Evolutionary conservation across 64 coral and sea anemone species (phyloP).

Genomic region (Pocillopora damicornis): DNA sequence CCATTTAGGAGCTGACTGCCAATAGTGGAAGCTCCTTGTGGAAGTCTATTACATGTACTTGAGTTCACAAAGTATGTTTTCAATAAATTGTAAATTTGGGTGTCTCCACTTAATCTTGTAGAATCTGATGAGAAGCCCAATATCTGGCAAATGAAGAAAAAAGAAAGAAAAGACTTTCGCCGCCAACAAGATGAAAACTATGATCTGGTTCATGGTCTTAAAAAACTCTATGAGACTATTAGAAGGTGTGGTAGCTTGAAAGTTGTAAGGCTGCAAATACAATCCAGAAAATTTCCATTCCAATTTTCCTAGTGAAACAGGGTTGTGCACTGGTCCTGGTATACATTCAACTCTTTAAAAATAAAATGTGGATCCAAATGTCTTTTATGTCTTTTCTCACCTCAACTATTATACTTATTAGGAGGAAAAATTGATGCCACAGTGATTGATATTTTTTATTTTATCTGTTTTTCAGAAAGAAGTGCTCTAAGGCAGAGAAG

Average conservation of each 20-base stretch:
- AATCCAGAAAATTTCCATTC: neutral
- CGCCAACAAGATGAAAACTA: slow-evolving; percentile 80
- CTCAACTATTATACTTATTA: too few species aligned
- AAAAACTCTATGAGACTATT: slow-evolving; percentile 82
- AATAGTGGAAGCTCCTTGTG: too few species aligned
- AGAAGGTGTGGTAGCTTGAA: slow-evolving; percentile 51
- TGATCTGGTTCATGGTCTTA: slow-evolving; percentile 68
- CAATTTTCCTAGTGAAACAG: neutral
- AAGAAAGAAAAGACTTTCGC: slow-evolving; percentile 74
- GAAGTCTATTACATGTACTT: too few species aligned
- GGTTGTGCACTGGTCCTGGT: too few species aligned
- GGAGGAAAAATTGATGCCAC: neutral
- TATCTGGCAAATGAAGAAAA: slow-evolving; percentile 97
- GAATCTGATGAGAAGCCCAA: slow-evolving; percentile 61
- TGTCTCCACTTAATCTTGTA: neutral
- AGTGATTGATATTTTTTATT: neutral
- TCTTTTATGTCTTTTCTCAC: too few species aligned
- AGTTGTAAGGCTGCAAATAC: neutral
- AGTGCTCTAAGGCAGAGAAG: slow-evolving; percentile 60
- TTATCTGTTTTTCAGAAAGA: slow-evolving; percentile 62
- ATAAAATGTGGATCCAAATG: too few species aligned
- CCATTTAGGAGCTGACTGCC: too few species aligned
- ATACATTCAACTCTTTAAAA: too few species aligned
- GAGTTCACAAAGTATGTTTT: neutral
- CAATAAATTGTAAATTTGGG: neutral